phyloP scores from a whole-genome alignment of 1,140 invertebrate species.

The Drosophila parvula region DNA sequence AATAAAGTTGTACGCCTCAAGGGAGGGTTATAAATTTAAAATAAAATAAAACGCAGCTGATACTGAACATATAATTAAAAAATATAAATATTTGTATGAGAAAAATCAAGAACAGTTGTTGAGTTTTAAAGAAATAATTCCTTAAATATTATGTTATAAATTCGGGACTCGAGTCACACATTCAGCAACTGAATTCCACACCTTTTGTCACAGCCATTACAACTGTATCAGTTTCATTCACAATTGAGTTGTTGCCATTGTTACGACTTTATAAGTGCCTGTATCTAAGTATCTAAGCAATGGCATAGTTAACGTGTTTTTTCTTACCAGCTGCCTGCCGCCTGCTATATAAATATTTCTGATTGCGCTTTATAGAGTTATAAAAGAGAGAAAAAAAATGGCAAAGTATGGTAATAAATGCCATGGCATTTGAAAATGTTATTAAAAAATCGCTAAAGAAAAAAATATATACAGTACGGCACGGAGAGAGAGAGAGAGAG shows the following conservation, averaged over 20 bases:
- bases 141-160: neutral
- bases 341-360: constrained; percentile 56
- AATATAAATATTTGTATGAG: neutral
- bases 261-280: constrained; percentile 48
- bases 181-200: constrained; percentile 31
- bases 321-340: constrained; percentile 20
- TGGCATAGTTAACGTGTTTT: constrained; percentile 63
- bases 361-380: constrained; percentile 70
- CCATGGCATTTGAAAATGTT: constrained; percentile 81
- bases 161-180: constrained; percentile 8
- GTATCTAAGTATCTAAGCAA: constrained; percentile 63
- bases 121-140: neutral
- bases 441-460: constrained; percentile 49
- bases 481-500: constrained; percentile 51
- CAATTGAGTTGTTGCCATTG: constrained; percentile 57
- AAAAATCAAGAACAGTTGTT: neutral
- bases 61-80: neutral
- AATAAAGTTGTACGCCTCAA: neutral
- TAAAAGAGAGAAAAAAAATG: constrained; percentile 61
- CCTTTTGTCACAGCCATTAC: constrained; percentile 33
- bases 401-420: constrained; percentile 79
- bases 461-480: constrained; percentile 22
- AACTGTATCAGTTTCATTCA: constrained; percentile 50
- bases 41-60: no score
- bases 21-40: no score